Evolutionary conservation across 2,888 invertebrate genomes (phyloP).

Genomic region (Sinopyrophorus schimmeli): DNA sequence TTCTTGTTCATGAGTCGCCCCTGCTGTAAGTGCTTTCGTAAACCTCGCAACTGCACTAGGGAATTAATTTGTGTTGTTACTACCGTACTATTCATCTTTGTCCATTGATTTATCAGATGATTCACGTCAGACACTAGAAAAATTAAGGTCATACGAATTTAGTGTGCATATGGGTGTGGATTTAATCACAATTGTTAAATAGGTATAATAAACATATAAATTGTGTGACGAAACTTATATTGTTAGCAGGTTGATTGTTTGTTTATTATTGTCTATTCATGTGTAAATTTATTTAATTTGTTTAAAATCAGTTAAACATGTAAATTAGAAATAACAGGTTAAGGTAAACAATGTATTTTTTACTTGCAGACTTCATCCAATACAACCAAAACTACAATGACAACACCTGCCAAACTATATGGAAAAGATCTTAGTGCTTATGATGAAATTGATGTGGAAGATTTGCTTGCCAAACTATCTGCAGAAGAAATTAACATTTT

Average conservation of each 20-base stretch:
- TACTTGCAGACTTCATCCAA: slow-evolving; percentile 82
- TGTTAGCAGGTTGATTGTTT: slow-evolving; percentile 7
- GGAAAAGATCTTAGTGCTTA: slow-evolving; percentile 89
- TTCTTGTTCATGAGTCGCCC: too few relatives aligned
- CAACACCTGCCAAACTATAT: slow-evolving; percentile 86
- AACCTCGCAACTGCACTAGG: too few relatives aligned
- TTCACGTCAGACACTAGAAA: slow-evolving; percentile 13
- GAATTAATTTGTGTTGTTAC: too few relatives aligned
- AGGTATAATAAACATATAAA: slow-evolving; percentile 11
- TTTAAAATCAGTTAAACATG: not conserved
- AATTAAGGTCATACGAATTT: slow-evolving; percentile 45
- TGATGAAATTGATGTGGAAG: slow-evolving; percentile 96
- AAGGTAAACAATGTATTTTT: slow-evolving; percentile 28
- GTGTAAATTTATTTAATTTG: not conserved
- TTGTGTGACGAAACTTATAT: slow-evolving; percentile 6
- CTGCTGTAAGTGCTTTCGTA: too few relatives aligned
- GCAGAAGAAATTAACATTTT: slow-evolving; percentile 96
- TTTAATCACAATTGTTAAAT: slow-evolving; percentile 9
- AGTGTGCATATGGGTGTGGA: slow-evolving; percentile 45
- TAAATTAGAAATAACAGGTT: slow-evolving; percentile 1
- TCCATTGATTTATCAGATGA: slow-evolving; percentile 13
- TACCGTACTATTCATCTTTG: too few relatives aligned
- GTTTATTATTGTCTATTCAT: not conserved
- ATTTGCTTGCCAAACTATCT: slow-evolving; percentile 87
- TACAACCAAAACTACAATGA: slow-evolving; percentile 87